Conservation (phyloP, 2,888 invertebrate species). For the Clanis bilineata region DNA sequence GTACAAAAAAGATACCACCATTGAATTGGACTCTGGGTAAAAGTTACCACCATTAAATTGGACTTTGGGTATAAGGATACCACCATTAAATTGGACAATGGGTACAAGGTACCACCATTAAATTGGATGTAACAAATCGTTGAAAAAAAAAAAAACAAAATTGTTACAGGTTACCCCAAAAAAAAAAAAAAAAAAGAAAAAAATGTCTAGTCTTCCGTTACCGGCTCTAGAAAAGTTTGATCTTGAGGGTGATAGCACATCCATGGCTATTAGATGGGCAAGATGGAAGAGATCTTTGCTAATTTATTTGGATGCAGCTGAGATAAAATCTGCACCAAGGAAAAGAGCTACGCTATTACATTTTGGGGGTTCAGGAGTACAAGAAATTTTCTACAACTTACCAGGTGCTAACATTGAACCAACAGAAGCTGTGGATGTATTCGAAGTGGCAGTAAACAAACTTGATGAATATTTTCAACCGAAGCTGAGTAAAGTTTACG, state of each 20-base stretch:
- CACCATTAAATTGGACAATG: no score
- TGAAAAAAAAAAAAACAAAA: no score
- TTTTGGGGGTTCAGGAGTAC: background rate
- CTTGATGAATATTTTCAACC: background rate
- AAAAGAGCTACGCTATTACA: background rate
- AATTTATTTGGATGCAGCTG: background rate
- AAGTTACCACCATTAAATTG: no score
- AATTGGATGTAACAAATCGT: no score
- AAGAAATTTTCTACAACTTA: background rate
- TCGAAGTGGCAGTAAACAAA: background rate
- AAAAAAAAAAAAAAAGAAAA: no score
- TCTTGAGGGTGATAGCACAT: background rate
- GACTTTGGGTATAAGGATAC: no score
- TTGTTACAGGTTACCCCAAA: background rate
- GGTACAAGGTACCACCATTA: no score
- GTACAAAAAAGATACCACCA: background rate
- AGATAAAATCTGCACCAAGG: background rate
- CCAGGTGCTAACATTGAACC: background rate
- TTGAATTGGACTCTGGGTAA: background rate
- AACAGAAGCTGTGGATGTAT: background rate
- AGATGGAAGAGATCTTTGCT: background rate
- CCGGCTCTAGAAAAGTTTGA: background rate
- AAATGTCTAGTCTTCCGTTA: background rate
- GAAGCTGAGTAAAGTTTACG: background rate
- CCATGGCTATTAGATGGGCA: background rate